phyloP scores from a whole-genome alignment of 2,797 vertebrate species.

The Siniperca undulata region DNA sequence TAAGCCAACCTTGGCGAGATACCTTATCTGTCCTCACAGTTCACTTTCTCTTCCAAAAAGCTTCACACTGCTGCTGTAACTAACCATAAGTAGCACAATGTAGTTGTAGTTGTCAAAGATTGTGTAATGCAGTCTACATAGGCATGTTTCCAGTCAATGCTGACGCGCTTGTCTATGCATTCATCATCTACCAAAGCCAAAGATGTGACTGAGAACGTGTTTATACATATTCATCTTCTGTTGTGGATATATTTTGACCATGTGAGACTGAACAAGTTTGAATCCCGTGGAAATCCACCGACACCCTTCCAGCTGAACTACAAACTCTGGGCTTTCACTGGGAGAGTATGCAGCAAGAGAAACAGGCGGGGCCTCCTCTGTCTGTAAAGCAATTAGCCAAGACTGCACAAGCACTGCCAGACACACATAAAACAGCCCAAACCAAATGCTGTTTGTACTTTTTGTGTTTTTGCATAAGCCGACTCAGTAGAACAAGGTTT shows the following conservation, averaged over 20 bases:
- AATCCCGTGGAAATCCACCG: constrained; percentile 63
- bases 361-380: constrained; percentile 44
- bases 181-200: constrained; percentile 23
- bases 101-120: constrained; percentile 18
- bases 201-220: constrained; percentile 34
- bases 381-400: constrained; percentile 58
- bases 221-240: constrained; percentile 37
- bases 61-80: constrained; percentile 6
- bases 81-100: neutral
- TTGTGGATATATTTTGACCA: constrained; percentile 30
- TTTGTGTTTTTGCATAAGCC: constrained; percentile 23
- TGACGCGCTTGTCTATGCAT: constrained; percentile 20
- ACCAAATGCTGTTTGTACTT: constrained; percentile 23
- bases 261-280: constrained; percentile 28
- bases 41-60: constrained; percentile 61
- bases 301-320: constrained; percentile 21
- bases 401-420: constrained; percentile 52
- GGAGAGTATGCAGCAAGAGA: constrained; percentile 44
- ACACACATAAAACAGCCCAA: constrained; percentile 46
- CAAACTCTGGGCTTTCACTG: constrained; percentile 41
- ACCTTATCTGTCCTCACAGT: constrained; percentile 65
- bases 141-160: neutral
- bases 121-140: constrained; percentile 35
- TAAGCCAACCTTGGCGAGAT: constrained; percentile 52
- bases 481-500: constrained; percentile 25